Evolutionary conservation across 2,888 invertebrate genomes (phyloP).

Genomic region (Crepidodera aurea): DNA sequence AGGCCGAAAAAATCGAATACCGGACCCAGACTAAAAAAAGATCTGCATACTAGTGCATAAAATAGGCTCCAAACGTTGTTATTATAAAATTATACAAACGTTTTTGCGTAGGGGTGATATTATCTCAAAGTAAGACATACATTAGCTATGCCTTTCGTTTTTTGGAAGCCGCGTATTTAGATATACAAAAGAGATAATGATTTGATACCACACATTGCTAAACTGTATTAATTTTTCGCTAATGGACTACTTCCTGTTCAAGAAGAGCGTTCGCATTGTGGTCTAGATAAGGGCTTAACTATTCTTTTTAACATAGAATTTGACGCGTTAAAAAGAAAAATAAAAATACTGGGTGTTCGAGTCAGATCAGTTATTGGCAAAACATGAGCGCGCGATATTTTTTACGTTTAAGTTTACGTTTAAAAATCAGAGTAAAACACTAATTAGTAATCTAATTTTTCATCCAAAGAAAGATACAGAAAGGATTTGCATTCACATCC

Average conservation of each 20-base stretch:
- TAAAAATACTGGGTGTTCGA: too few species aligned
- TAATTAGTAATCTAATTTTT: too few species aligned
- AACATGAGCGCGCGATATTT: too few species aligned
- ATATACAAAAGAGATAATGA: constrained; percentile 45
- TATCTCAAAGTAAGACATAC: constrained; percentile 40
- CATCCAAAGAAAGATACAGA: too few species aligned
- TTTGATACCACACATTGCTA: constrained; percentile 46
- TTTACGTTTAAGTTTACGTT: too few species aligned
- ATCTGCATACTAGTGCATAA: constrained; percentile 31
- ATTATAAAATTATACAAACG: constrained; percentile 39
- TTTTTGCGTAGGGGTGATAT: constrained; percentile 42
- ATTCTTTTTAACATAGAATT: too few species aligned
- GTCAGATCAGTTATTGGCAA: too few species aligned
- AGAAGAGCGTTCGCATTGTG: constrained; percentile 8
- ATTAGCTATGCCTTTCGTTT: constrained; percentile 38
- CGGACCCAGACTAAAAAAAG: neutral
- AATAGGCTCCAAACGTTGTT: constrained; percentile 23
- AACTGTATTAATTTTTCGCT: constrained; percentile 50
- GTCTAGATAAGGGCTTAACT: constrained; percentile 1
- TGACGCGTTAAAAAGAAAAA: too few species aligned
- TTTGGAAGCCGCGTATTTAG: constrained; percentile 38
- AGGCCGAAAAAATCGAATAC: constrained; percentile 19
- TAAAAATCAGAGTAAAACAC: too few species aligned
- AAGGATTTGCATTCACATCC: too few species aligned
- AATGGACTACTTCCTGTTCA: constrained; percentile 46